Evolutionary conservation across 2,888 invertebrate species (phyloP).

Genomic region (Trissolcus japonicus): DNA sequence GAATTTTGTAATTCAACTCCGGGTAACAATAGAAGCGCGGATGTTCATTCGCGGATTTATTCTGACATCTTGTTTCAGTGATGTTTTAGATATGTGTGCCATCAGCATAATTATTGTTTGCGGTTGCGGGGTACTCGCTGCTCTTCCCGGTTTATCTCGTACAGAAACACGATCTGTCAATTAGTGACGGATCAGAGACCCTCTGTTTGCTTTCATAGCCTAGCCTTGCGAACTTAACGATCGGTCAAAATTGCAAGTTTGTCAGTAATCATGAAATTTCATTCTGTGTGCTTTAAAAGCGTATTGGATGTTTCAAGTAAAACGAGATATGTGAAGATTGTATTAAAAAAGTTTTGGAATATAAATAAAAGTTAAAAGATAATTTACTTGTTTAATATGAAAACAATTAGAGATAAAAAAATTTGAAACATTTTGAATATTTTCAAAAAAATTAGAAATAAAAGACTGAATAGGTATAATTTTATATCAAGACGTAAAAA

Average conservation of each 20-base stretch:
- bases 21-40: conserved; percentile 26
- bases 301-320: too few species aligned
- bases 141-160: conserved; percentile 35
- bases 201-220: conserved; percentile 32
- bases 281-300: not conserved
- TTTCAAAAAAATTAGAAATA: too few species aligned
- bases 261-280: conserved; percentile 41
- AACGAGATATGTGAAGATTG: too few species aligned
- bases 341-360: too few species aligned
- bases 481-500: too few species aligned
- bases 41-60: conserved; percentile 4
- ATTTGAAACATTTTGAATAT: too few species aligned
- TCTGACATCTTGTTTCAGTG: conserved; percentile 49
- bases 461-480: too few species aligned
- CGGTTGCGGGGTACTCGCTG: conserved; percentile 16
- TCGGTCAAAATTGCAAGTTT: conserved; percentile 45
- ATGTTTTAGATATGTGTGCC: conserved; percentile 40
- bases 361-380: too few species aligned
- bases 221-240: conserved; percentile 45
- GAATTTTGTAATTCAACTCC: conserved; percentile 34
- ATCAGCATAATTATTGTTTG: conserved; percentile 48
- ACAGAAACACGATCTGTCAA: conserved; percentile 63
- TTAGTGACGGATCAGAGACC: conserved; percentile 61
- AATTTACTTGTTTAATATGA: too few species aligned
- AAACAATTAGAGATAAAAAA: too few species aligned